Evolutionary conservation across 1,140 invertebrate genomes (phyloP).

Genomic region (Phthorimaea operculella): DNA sequence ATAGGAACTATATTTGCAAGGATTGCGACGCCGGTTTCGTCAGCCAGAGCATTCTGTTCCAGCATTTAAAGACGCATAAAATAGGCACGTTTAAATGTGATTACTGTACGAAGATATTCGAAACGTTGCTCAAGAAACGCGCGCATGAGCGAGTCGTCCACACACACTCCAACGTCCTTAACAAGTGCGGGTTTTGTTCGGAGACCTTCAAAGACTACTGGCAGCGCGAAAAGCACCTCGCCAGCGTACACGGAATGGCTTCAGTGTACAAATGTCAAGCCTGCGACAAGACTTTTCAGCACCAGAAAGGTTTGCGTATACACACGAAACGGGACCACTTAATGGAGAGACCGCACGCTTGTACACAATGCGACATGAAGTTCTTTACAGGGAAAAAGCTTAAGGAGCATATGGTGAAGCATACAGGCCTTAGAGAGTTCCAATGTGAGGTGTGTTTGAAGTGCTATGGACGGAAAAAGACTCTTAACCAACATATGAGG

Average conservation of each 20-base stretch:
- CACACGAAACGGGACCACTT: slow-evolving; percentile 46
- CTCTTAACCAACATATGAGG: slow-evolving; percentile 60
- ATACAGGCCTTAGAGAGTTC: slow-evolving; percentile 26
- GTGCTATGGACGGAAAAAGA: slow-evolving; percentile 53
- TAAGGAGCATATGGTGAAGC: slow-evolving; percentile 32
- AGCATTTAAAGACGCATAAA: slow-evolving; percentile 34
- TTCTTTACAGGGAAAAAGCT: slow-evolving; percentile 29
- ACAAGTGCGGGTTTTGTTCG: slow-evolving; percentile 39
- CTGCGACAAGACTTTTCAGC: slow-evolving; percentile 39
- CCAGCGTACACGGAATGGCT: slow-evolving; percentile 31
- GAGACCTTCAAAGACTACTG: slow-evolving; percentile 36
- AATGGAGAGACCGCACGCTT: slow-evolving; percentile 45
- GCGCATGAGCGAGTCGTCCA: slow-evolving; percentile 39
- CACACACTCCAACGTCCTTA: slow-evolving; percentile 23
- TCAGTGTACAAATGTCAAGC: slow-evolving; percentile 36
- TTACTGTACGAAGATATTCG: slow-evolving; percentile 35
- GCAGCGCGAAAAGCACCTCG: slow-evolving; percentile 35
- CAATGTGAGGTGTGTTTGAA: slow-evolving; percentile 53
- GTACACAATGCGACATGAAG: slow-evolving; percentile 39
- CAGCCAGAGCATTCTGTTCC: slow-evolving; percentile 22
- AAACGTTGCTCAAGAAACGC: slow-evolving; percentile 31
- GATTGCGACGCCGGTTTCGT: slow-evolving; percentile 39
- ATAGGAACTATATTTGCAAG: slow-evolving; percentile 39
- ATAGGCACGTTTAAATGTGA: slow-evolving; percentile 30
- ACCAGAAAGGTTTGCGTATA: slow-evolving; percentile 27